Base-by-base conservation (phyloP, 2,113 vertebrate genomes). In the Nematolebias whitei region DNA sequence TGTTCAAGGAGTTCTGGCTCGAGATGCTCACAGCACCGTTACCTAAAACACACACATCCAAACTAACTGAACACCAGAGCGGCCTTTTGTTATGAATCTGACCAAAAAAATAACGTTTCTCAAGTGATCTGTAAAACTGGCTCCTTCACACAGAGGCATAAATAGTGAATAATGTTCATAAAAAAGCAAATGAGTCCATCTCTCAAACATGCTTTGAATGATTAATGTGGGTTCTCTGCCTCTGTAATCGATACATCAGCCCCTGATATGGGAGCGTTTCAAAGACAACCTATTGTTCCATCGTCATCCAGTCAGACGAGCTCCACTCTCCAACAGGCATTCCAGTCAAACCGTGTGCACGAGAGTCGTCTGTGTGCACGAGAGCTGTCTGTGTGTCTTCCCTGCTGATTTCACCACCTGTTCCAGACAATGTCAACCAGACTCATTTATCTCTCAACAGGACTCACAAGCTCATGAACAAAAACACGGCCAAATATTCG, bases 1-100 rank as follows among this genome's bases (percentile, higher is more conserved):
- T n/a, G n/a, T n/a, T n/a, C n/a, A n/a, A n/a, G n/a, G n/a, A n/a
- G 83, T 96, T 96, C 91, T 96, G 95, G 1, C 94, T 95, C 0
- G 95, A 97, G 88, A 96, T 94, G 71, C 97, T 96, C 64, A 96
- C 95, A 0, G 95, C 97, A 69, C n/a, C n/a, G n/a, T n/a, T n/a
- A n/a, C n/a, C n/a, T n/a, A 84, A 72, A 71, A 79, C 9, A 19
- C 9, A 3, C 24, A 2, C 2, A 19, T 24, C 23, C 10, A 49
- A 14, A 58, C 57, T 13, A 43, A 8, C 26, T 19, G n/a, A 18
- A 40, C 7, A 9, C 12, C 3, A 1, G 14, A 18, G 8, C 0
- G 9, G 47, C 0, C 18, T 48, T 43, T 53, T 59, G 38, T 49
- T 39, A 15, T 12, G 15, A 4, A 7, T 39, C 32, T 52, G 23